These are phyloP conservation scores for Phyllotis vaccarum DNA, from an alignment of 2,797 vertebrate genomes.

Conservation along the genomic window DNA sequence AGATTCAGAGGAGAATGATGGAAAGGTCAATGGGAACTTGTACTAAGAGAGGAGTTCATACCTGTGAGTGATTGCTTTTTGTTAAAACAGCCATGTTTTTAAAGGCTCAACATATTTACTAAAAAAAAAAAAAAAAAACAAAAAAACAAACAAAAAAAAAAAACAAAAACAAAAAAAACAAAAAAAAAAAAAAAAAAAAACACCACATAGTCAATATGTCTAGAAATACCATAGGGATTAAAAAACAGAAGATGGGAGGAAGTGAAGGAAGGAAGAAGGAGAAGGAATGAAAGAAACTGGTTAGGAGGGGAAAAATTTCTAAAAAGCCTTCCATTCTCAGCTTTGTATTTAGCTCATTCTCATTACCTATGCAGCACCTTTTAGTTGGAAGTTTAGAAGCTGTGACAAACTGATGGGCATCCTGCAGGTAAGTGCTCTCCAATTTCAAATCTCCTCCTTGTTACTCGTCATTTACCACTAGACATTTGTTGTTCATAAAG, in stretches of 20 bases:
- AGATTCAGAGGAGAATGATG: not conserved
- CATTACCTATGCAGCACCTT: not conserved
- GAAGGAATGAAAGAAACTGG: no score
- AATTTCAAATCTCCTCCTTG: not conserved
- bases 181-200: no score
- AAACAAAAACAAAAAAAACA: no score
- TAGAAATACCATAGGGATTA: not conserved
- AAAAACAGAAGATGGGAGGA: not conserved
- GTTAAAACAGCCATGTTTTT: not conserved
- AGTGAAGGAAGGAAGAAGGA: not conserved
- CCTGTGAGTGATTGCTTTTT: no score
- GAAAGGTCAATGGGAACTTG: not conserved
- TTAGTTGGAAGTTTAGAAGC: not conserved
- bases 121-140: no score
- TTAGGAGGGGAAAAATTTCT: not conserved
- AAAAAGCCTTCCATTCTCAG: not conserved
- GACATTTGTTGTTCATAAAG: not conserved
- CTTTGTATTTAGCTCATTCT: not conserved
- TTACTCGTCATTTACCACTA: not conserved
- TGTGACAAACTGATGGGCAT: not conserved
- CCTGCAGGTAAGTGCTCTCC: not conserved
- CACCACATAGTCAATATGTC: not conserved
- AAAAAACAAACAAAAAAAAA: no score
- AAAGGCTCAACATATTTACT: no score
- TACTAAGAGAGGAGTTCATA: not conserved